Evolutionary conservation across 2,797 vertebrate species (phyloP), one percentile per base, ranked within the genome.

Genomic region (Takifugu ocellatus): DNA sequence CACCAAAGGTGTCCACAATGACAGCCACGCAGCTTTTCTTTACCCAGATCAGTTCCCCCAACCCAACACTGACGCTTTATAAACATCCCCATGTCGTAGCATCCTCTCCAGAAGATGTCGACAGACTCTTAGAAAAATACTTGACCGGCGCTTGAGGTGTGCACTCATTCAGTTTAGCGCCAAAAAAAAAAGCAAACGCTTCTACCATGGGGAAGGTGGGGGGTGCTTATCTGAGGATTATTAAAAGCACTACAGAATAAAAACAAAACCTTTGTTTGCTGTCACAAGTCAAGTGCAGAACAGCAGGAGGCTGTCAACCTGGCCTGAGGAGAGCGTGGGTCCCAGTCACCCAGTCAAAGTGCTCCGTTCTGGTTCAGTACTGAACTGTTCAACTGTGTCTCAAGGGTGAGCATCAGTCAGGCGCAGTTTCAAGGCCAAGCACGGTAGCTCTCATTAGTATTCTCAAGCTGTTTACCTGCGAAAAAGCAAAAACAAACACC

Each of bases 301-400:
- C 82, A 87, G 85, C 85, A 84, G 85, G 85, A 77, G 67, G 80
- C 82, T 87, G 83, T 88, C 85, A 86, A 66, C 56, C 46, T n/a
- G 62, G 76, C 69, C 61, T 15, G 72, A 73, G 56, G 81, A 54
- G 78, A 84, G 78, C 78, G 74, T 52, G 63, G 78, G 77, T 84
- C 63, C 78, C 59, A 77, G 72, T 75, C 83, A 52, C 72, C 79
- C 70, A 82, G 79, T 82, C 84, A 78, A 78, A 81, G 82, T 68
- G 70, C 75, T 77, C 57, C 14, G 76, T 75, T 87, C 71, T 79
- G 75, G 76, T 87, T 85, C 81, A 86, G 74, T 54, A 63, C 74
- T 84, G 83, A 85, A 86, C 85, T 81, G 85, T 82, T 87, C 82
- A 84, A 79, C 87, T 84, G 83, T 83, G 82, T 84, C 85, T 84